Percentiles rank a stretch among this genome's conserved stretches.
phyloP scores from a whole-genome alignment of 2,113 vertebrate genomes.

The Amblyornis subalaris region DNA sequence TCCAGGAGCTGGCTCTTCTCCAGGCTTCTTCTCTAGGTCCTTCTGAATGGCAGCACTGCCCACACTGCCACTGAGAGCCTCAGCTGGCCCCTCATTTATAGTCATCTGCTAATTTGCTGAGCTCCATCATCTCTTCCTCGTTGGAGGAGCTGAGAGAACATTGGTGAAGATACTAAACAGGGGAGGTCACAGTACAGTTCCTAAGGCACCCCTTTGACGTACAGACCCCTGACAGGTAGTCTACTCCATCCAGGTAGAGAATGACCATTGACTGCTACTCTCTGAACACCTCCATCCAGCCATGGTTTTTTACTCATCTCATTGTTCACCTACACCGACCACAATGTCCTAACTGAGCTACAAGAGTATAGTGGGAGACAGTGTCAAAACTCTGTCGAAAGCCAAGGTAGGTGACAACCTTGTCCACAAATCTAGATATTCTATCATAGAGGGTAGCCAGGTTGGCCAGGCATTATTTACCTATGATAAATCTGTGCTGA shows the following conservation, averaged over 20 bases:
- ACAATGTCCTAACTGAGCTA: neutral
- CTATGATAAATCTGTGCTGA: neutral
- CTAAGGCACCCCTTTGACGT: neutral
- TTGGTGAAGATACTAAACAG: rapidly evolving
- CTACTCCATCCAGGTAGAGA: neutral
- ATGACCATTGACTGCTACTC: neutral
- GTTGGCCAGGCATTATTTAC: neutral
- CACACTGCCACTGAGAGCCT: neutral
- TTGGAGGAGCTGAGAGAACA: neutral
- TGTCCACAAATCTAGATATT: neutral
- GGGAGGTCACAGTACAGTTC: neutral
- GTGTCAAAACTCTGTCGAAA: neutral
- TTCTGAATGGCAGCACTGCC: neutral
- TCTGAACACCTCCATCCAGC: neutral
- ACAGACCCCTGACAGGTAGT: neutral
- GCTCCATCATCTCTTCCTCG: neutral
- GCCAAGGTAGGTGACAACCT: neutral
- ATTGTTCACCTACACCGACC: neutral
- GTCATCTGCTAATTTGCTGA: neutral
- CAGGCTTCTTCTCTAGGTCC: neutral
- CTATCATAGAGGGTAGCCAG: neutral
- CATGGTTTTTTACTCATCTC: neutral
- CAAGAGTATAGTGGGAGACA: neutral
- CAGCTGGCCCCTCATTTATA: neutral
- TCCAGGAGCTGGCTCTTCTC: neutral